These are phyloP conservation scores for Paramormyrops kingsleyae DNA, from an alignment of 2,113 vertebrate genomes.

Conservation along the genomic window DNA sequence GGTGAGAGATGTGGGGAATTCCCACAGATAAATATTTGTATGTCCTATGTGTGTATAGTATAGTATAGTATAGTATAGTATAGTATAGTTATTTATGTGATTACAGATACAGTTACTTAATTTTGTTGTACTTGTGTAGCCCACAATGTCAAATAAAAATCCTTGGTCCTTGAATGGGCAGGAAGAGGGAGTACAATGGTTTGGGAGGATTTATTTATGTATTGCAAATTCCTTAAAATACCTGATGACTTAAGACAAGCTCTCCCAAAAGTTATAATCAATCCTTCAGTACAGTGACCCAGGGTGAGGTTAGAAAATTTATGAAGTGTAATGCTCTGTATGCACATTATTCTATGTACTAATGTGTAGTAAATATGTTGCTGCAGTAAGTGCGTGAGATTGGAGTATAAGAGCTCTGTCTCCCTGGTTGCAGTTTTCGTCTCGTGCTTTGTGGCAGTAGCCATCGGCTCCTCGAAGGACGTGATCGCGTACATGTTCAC, in stretches of 20 bases:
- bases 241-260: neutral
- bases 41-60: neutral
- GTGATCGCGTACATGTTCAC: conserved; percentile 76
- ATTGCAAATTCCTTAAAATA: neutral
- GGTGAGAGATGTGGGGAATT: conserved; percentile 42
- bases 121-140: neutral
- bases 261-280: neutral
- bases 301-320: neutral
- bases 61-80: neutral
- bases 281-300: neutral
- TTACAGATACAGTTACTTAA: neutral
- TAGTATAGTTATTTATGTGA: neutral
- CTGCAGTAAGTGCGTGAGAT: neutral
- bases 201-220: neutral
- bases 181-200: neutral
- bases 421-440: conserved; percentile 49
- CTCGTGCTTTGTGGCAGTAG: conserved; percentile 50
- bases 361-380: neutral
- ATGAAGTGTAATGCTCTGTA: neutral
- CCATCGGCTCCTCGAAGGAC: conserved; percentile 55
- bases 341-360: neutral
- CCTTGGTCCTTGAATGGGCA: neutral
- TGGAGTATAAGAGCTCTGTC: no score
- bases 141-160: neutral
- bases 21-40: neutral